A percentile compares a stretch with the other conserved stretches of the same genome.
phyloP scores from a whole-genome alignment of 2,888 invertebrate genomes.

The Hydrotaea diabolus region DNA sequence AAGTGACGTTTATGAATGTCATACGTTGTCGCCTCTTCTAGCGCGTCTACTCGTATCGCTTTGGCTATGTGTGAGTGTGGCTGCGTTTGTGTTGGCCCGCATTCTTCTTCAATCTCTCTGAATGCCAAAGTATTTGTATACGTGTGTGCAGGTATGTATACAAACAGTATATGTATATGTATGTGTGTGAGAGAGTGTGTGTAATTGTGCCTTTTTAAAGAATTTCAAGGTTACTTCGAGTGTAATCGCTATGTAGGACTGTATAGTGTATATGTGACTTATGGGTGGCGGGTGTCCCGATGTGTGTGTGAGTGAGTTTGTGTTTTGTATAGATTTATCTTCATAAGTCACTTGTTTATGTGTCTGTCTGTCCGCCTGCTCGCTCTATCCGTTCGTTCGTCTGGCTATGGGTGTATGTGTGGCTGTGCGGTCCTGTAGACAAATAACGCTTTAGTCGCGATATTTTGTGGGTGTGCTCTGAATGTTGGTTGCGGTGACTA shows the following conservation, averaged over 20 bases:
- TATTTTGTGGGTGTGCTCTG: neutral
- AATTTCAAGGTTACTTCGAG: slow-evolving; percentile 66
- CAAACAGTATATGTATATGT: slow-evolving; percentile 6
- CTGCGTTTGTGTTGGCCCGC: neutral
- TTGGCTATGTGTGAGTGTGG: slow-evolving; percentile 31
- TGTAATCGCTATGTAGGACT: slow-evolving; percentile 7
- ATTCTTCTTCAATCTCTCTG: slow-evolving; percentile 3
- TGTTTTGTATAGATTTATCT: slow-evolving; percentile 47
- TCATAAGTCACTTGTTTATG: slow-evolving; percentile 48
- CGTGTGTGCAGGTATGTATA: too few species aligned
- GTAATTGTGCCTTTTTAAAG: slow-evolving; percentile 36
- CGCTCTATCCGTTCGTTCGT: too few species aligned
- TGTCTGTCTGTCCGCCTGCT: slow-evolving; percentile 20
- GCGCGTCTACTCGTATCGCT: neutral
- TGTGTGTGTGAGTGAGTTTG: neutral
- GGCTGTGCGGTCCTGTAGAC: slow-evolving; percentile 32
- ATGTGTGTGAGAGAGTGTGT: neutral
- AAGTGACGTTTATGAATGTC: slow-evolving; percentile 79
- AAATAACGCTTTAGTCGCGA: slow-evolving; percentile 36
- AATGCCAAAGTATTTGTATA: slow-evolving; percentile 22
- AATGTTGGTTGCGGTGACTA: neutral
- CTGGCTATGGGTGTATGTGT: neutral
- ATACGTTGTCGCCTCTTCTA: slow-evolving; percentile 35
- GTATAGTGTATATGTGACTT: neutral
- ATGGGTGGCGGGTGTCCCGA: too few species aligned